Base-by-base conservation (phyloP, 2,113 vertebrate genomes). In the Varanus salvator region DNA sequence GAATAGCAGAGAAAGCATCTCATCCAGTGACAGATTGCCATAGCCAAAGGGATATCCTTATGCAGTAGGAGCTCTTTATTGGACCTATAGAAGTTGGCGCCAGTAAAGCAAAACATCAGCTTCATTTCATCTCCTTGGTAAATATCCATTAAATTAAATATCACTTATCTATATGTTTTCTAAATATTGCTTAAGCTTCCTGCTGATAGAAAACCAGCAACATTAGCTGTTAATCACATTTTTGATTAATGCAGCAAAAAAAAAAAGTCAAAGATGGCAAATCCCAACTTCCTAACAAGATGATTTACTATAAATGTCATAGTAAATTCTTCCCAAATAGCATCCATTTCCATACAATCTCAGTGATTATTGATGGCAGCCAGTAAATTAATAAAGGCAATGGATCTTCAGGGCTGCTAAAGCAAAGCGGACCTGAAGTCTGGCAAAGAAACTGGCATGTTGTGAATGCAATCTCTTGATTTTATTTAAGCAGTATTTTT, bases 301-400 rank as follows among this genome's bases (percentile, higher is more conserved):
- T 25, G 54, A 86, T 87, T 87, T 50, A 80, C 66, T 81, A 57
- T 17, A 19, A 38, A 81, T 72, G 50, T 44, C 66, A 72, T 72
- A 72, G 84, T 72, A 85, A 85, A 85, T 85, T 72, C 44, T 85
- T 15, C 29, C 44, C 3, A 71, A 88, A 88, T 72, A 71, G 87
- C n/a, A 71, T 69, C 66, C 2, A 44, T 88, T 88, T 81, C 69
- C 66, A 88, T 57, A 72, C 7, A 81, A 34, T 72, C 31, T 69
- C 64, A 80, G 29, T 87, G 69, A 71, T 80, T 69, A 71, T 25
- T 77, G 48, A 87, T 8, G 19, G 48, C 71, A 80, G 7, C 31
- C 15, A 52, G 6, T 88, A 71, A 69, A 81, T 66, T 69, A 69
- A 14, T 27, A 17, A 52, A 15, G 44, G 6, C 50, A 12, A 88